A percentile compares a stretch with the other conserved stretches of the same genome.
Conservation (phyloP, 1,140 invertebrate genomes). For the Cydia amplana region DNA sequence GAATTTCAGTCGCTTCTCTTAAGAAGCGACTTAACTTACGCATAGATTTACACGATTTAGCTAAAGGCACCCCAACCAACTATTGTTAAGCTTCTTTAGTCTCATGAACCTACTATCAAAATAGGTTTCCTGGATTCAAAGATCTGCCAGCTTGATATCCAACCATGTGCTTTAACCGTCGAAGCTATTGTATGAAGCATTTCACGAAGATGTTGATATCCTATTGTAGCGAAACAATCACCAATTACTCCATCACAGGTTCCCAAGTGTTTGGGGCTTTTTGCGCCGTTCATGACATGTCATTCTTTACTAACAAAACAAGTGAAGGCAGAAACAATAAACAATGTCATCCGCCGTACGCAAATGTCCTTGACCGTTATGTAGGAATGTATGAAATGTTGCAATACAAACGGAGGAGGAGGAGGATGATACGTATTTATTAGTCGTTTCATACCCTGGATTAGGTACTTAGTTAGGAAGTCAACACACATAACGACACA, state of each 20-base stretch:
- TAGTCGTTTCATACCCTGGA: background rate
- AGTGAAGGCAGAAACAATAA: constrained; percentile 49
- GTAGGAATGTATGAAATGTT: constrained; percentile 32
- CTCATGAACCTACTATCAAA: no score
- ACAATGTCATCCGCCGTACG: constrained; percentile 47
- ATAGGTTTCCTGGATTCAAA: no score
- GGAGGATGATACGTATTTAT: constrained; percentile 20
- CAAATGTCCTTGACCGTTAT: constrained; percentile 38
- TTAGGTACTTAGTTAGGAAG: background rate
- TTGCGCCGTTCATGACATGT: constrained; percentile 45
- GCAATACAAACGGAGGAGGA: background rate
- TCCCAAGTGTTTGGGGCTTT: constrained; percentile 48
- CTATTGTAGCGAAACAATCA: constrained; percentile 46
- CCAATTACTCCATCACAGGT: constrained; percentile 43
- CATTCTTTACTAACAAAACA: constrained; percentile 45
- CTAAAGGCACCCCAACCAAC: no score
- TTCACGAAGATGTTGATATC: constrained; percentile 35
- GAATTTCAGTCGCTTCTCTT: no score
- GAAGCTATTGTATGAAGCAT: background rate
- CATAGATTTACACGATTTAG: background rate
- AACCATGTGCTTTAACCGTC: background rate
- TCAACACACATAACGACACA: background rate
- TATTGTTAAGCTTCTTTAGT: no score
- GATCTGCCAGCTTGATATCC: no score
- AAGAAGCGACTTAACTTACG: constrained; percentile 2